phyloP scores from a whole-genome alignment of 2,888 invertebrate genomes.

The Hyalella azteca region DNA sequence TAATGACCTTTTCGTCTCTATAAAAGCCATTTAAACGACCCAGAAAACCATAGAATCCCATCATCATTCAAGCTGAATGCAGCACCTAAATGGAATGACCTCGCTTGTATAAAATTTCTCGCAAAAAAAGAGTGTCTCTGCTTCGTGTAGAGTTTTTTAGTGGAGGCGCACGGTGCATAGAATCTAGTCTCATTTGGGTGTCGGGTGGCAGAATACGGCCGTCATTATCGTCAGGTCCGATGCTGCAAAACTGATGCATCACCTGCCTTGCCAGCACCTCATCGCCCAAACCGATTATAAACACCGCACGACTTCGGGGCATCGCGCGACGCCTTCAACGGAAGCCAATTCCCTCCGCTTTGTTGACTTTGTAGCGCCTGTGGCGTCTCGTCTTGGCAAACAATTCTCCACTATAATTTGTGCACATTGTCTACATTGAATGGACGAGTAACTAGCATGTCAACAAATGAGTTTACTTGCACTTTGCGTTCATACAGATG shows the following conservation, averaged over 20 bases:
- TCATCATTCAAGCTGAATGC: slow-evolving; percentile 26
- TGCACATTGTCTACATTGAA: too few relatives aligned
- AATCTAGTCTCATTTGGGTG: neutral
- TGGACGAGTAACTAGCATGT: too few relatives aligned
- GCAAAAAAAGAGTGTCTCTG: slow-evolving; percentile 12
- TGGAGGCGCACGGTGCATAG: neutral
- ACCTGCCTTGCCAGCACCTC: neutral
- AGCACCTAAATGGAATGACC: slow-evolving; percentile 8
- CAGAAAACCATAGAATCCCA: slow-evolving; percentile 14
- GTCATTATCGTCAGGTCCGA: neutral
- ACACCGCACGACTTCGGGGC: neutral
- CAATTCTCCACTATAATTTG: too few relatives aligned
- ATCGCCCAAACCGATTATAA: slow-evolving; percentile 9
- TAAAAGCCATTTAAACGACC: slow-evolving; percentile 33
- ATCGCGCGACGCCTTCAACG: neutral
- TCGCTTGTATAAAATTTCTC: slow-evolving; percentile 19
- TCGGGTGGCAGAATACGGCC: neutral
- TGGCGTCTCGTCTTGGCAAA: too few relatives aligned
- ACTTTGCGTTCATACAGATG: too few relatives aligned
- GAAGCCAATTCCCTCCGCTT: neutral
- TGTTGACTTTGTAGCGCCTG: neutral
- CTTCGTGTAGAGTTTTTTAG: neutral
- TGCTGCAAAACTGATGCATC: slow-evolving; percentile 25
- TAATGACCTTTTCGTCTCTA: slow-evolving; percentile 7
- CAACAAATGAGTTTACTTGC: too few relatives aligned